phyloP scores from a whole-genome alignment of 2,797 vertebrate genomes.

The Dryobates pubescens region DNA sequence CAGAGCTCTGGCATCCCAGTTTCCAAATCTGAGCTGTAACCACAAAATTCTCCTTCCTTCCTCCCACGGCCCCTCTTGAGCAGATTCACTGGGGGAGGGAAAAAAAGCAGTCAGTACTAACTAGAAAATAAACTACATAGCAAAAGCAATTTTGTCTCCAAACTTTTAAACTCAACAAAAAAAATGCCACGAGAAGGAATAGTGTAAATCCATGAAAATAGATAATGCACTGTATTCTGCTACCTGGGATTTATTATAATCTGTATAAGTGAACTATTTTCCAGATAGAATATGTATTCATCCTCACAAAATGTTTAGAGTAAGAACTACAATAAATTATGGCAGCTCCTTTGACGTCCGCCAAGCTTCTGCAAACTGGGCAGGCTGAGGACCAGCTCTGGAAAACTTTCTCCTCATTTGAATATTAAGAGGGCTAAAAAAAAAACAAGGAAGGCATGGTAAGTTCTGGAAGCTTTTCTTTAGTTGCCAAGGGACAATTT shows the following conservation, averaged over 20 bases:
- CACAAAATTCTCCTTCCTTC: constrained; percentile 48
- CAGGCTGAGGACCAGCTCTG: background rate
- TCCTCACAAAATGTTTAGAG: background rate
- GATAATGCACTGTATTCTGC: background rate
- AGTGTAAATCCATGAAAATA: background rate
- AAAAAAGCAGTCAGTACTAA: background rate
- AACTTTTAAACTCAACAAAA: background rate
- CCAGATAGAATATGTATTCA: background rate
- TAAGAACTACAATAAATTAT: background rate
- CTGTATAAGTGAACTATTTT: background rate
- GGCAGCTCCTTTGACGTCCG: background rate
- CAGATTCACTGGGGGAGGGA: background rate
- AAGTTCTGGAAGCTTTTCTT: constrained; percentile 32
- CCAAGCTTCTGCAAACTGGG: constrained; percentile 4
- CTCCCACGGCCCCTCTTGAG: background rate
- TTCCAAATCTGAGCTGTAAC: background rate
- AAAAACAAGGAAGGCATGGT: constrained; percentile 25
- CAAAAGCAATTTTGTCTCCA: constrained; percentile 8
- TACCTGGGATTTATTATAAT: background rate
- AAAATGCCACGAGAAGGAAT: background rate
- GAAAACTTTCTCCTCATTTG: constrained; percentile 53
- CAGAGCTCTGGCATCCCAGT: background rate
- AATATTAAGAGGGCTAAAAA: constrained; percentile 49
- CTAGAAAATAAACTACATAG: constrained; percentile 16
- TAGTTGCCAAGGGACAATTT: constrained; percentile 37